Percentiles rank a stretch among this genome's conserved stretches.
These are phyloP conservation scores for Danio albolineatus DNA, from an alignment of 2,797 vertebrate species.

Conservation along the genomic window DNA sequence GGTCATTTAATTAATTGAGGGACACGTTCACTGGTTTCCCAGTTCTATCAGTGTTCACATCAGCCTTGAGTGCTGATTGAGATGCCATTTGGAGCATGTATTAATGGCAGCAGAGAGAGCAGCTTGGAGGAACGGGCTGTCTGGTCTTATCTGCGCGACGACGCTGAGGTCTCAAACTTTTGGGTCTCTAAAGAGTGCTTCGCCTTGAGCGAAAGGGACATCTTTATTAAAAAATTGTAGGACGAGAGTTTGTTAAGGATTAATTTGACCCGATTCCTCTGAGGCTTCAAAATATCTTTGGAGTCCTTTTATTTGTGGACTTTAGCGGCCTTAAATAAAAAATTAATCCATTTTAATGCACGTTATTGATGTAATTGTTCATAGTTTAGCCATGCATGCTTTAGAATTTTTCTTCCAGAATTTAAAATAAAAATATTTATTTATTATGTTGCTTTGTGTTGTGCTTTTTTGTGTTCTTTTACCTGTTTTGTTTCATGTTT, in stretches of 20 bases:
- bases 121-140: constrained; percentile 39
- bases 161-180: constrained; percentile 28
- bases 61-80: constrained; percentile 55
- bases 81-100: constrained; percentile 50
- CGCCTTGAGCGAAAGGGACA: not conserved
- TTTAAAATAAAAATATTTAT: too few species aligned
- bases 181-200: constrained; percentile 41
- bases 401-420: not conserved
- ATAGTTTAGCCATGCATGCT: not conserved
- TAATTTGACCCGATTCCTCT: constrained; percentile 19
- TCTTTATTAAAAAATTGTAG: constrained; percentile 2
- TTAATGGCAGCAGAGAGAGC: constrained; percentile 59
- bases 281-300: not conserved
- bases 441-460: too few species aligned
- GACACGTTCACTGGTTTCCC: constrained; percentile 58
- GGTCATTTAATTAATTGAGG: constrained; percentile 65
- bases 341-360: not conserved
- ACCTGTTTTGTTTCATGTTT: too few species aligned
- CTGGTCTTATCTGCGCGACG: constrained; percentile 25
- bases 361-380: not conserved
- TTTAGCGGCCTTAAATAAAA: not conserved
- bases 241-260: constrained; percentile 10
- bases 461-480: too few species aligned
- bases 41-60: constrained; percentile 56
- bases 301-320: not conserved